Evolutionary conservation across 2,797 vertebrate genomes (phyloP).

Genomic region (Lacerta agilis): DNA sequence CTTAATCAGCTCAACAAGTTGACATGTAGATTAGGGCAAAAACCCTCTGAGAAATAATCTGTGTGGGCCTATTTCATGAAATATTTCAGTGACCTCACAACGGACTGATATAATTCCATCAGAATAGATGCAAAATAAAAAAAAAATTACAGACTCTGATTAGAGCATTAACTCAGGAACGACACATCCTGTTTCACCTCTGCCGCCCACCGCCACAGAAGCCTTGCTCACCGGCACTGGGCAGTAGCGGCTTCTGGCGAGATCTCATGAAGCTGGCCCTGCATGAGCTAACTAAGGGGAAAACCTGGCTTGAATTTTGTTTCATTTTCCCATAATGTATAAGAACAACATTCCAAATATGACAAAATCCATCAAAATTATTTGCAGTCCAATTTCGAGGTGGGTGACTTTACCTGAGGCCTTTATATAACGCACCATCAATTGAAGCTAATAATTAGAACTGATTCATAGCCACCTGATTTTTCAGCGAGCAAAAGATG

Average conservation of each 20-base stretch:
- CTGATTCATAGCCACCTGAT: conserved; percentile 61
- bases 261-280: too few species aligned
- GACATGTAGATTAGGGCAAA: conserved; percentile 27
- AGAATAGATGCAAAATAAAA: not conserved
- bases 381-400: conserved; percentile 45
- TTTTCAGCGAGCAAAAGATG: not conserved
- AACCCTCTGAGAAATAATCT: conserved; percentile 46
- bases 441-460: conserved; percentile 63
- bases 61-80: conserved; percentile 31
- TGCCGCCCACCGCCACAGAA: too few species aligned
- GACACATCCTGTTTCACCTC: too few species aligned
- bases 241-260: too few species aligned
- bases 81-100: conserved; percentile 9
- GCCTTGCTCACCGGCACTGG: too few species aligned
- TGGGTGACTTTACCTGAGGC: conserved; percentile 45
- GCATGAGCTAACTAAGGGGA: not conserved
- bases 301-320: not conserved
- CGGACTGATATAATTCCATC: conserved; percentile 11
- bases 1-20: conserved; percentile 52
- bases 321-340: conserved; percentile 23
- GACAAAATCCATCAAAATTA: conserved; percentile 43
- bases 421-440: conserved; percentile 53
- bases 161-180: not conserved
- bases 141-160: conserved; percentile 24
- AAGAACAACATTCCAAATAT: conserved; percentile 47